Evolutionary conservation across 2,888 invertebrate species (phyloP).

Genomic region (Malacosoma neustria): DNA sequence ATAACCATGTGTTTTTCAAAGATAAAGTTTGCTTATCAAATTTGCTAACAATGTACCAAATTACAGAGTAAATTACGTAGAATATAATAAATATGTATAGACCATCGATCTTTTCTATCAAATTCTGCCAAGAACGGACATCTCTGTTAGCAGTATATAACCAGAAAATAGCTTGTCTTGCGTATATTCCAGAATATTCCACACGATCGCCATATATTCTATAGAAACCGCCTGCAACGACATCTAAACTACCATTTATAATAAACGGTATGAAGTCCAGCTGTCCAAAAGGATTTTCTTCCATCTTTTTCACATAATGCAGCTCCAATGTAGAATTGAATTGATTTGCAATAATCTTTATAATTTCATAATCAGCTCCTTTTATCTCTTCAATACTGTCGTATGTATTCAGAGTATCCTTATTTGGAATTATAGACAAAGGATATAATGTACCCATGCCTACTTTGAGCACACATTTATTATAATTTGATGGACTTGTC

Average conservation of each 20-base stretch:
- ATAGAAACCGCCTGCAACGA: slow-evolving; percentile 46
- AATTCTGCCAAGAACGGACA: slow-evolving; percentile 36
- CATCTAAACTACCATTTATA: slow-evolving; percentile 41
- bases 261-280: slow-evolving; percentile 29
- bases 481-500: slow-evolving; percentile 31
- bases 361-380: slow-evolving; percentile 42
- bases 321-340: slow-evolving; percentile 38
- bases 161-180: slow-evolving; percentile 38
- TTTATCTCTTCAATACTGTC: slow-evolving; percentile 22
- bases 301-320: slow-evolving; percentile 26
- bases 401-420: slow-evolving; percentile 21
- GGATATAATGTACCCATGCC: slow-evolving; percentile 40
- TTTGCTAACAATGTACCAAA: slow-evolving; percentile 31
- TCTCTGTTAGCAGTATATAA: slow-evolving; percentile 36
- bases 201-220: slow-evolving; percentile 40
- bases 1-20: slow-evolving; percentile 27
- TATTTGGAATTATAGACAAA: slow-evolving; percentile 28
- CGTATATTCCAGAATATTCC: slow-evolving; percentile 47
- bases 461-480: slow-evolving; percentile 37
- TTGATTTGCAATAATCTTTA: slow-evolving; percentile 40
- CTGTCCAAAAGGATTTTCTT: slow-evolving; percentile 25
- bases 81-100: slow-evolving; percentile 43
- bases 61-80: slow-evolving; percentile 31
- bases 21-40: slow-evolving; percentile 28
- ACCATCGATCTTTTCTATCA: slow-evolving; percentile 31